Base-by-base conservation (phyloP, 2,113 vertebrate species). In the Lichenostomus cassidix region DNA sequence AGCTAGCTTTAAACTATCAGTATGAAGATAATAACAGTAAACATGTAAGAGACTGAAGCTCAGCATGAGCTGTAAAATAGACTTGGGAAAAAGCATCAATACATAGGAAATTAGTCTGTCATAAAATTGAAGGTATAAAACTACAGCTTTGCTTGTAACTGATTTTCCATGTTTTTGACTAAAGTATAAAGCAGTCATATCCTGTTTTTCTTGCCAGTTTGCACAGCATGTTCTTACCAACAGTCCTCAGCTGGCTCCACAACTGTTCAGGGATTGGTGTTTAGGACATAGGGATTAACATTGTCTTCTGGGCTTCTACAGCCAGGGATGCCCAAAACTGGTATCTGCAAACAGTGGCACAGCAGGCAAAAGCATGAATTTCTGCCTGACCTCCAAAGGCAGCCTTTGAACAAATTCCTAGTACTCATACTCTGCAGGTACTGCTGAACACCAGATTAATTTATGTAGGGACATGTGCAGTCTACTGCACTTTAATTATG, bases 261-360 rank as follows among this genome's bases (percentile, higher is more conserved):
- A 0, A 5, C 52, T 68, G 8, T 22, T 24, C 29, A 47, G 15
- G 9, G 31, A 6, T 2, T 3, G 8, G 4, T 68, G 29, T n/a
- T 60, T 41, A 24, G 31, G 55, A 41, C 6, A 11, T 0, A 6
- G 0, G 0, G 11, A 22, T 35, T 8, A 35, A 3, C 14, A 9
- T 55, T 27, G 33, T 35, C 47, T 41, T 22, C 41, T 55, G 20
- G 29, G 47, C 14, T 35, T 22, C 35, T 69, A 6, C 21, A 69
- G 55, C 21, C 55, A 47, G 7, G 5, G 21, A 28, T 63, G 29
- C 5, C 60, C 50, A 19, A 42, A 78, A 24, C 23, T 29, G 14
- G 24, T 14, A 47, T 52, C 29, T 89, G 29, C 33, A 68, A 83
- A 63, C 12, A 47, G 1, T 15, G 10, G 9, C 27, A 24, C 16